Base-by-base conservation (phyloP, 1,140 invertebrate species). In the Drosophila ironensis region DNA sequence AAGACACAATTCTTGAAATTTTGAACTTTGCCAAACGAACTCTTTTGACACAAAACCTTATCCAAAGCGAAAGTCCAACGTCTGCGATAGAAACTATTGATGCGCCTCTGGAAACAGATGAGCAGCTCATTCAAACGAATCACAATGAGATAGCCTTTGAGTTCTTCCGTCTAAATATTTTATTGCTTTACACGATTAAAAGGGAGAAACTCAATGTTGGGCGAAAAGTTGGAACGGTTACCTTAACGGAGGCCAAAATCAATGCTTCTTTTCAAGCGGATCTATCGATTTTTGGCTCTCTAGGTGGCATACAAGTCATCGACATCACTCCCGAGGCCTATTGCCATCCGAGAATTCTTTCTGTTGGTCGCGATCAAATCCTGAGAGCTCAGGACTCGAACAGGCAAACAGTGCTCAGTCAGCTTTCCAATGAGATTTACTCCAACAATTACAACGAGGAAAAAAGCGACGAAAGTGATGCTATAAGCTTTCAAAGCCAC, bases 1-100 rank as follows among this genome's bases (percentile, higher is more conserved):
- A 98, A 89, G 97, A 98, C 89, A 99, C 98, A 0, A 95, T 98
- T 71, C 95, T 98, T 1, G 97, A 99, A 90, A 90, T 99, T 22
- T 92, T 98, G 38, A 95, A 96, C 16, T 98, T 99, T 88, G 92
- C 94, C 0, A 95, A 94, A 51, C 92, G 96, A 35, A 92, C 96
- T 20, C 93, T 95, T 68, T 93, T 94, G 4, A 72, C 88, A 6
- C 80, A 88, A 4, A 81, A 89, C 19, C 92, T 73, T 7, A 57
- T 61, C 9, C 24, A 59, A 17, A 92, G 66, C 53, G 78, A 8
- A 81, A 81, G 17, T 9, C 70, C 8, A 1, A 27, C 57, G 4
- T 14, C 25, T 3, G 67, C 14, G n/a, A 54, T 46, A 9, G 76
- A 63, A 28, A 16, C 50, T 2, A 9, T 24, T 7, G 22, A 42